Evolutionary conservation across 1,140 invertebrate genomes (phyloP).

Genomic region (Ephestia elutella): DNA sequence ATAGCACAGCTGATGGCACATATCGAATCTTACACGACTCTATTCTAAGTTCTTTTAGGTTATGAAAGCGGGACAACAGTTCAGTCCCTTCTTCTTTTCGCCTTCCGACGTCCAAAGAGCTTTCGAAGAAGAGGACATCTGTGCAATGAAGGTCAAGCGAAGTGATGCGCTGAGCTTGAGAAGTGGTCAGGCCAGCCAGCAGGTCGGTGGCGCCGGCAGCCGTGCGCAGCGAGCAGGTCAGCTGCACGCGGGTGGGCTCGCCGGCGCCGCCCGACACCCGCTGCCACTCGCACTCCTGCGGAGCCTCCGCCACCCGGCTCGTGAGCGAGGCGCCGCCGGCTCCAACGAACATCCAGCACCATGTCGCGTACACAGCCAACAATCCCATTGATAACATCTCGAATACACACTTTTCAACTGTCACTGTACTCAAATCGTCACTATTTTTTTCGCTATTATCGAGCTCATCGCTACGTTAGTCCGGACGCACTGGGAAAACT

Average conservation of each 20-base stretch:
- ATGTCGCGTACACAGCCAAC: conserved; percentile 50
- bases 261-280: conserved; percentile 73
- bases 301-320: conserved; percentile 74
- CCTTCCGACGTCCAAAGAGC: conserved; percentile 77
- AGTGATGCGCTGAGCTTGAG: conserved; percentile 80
- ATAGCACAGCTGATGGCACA: conserved; percentile 81
- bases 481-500: conserved; percentile 61
- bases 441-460: conserved; percentile 46
- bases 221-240: conserved; percentile 83
- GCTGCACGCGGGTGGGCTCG: conserved; percentile 74
- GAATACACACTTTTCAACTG: conserved; percentile 52
- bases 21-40: conserved; percentile 87
- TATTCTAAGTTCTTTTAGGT: conserved; percentile 81
- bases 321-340: conserved; percentile 58
- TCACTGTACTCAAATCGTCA: conserved; percentile 65
- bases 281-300: conserved; percentile 81
- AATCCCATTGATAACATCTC: conserved; percentile 67
- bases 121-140: conserved; percentile 86
- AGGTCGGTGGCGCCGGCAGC: conserved; percentile 82
- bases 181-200: conserved; percentile 80
- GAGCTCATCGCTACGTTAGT: conserved; percentile 60
- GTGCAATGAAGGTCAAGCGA: conserved; percentile 84
- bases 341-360: conserved; percentile 51
- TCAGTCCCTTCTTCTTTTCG: conserved; percentile 76
- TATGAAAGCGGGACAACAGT: conserved; percentile 81